phyloP scores from a whole-genome alignment of 2,797 vertebrate species.

The Muscicapa comitata region DNA sequence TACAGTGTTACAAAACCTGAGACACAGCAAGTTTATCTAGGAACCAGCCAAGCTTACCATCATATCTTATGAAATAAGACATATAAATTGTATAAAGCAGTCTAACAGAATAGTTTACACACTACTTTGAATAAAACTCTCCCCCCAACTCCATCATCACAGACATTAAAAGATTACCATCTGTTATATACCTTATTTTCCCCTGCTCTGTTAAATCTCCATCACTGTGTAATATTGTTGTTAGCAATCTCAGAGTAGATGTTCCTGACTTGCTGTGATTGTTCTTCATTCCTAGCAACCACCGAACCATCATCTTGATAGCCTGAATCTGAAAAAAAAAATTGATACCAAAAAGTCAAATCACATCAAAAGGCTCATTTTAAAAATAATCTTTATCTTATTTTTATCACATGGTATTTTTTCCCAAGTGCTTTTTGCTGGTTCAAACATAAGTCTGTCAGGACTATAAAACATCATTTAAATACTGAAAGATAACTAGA shows the following conservation, averaged over 20 bases:
- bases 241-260: slow-evolving; percentile 92
- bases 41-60: neutral
- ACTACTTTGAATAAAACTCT: neutral
- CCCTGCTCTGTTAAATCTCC: slow-evolving; percentile 97
- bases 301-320: slow-evolving; percentile 98
- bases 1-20: neutral
- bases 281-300: slow-evolving; percentile 97
- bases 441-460: neutral
- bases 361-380: neutral
- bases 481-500: neutral
- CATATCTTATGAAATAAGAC: neutral
- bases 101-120: neutral
- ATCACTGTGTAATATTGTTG: slow-evolving; percentile 94
- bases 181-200: slow-evolving; percentile 86
- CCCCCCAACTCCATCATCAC: neutral
- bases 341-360: neutral
- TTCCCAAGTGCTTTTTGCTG: neutral
- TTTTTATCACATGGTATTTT: neutral
- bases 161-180: neutral
- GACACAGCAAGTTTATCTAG: neutral
- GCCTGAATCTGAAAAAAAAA: slow-evolving; percentile 87
- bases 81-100: neutral
- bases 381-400: neutral
- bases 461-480: neutral
- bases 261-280: slow-evolving; percentile 98